Evolutionary conservation across 2,113 vertebrate genomes (phyloP).

Genomic region (Sphyrna mokarran): DNA sequence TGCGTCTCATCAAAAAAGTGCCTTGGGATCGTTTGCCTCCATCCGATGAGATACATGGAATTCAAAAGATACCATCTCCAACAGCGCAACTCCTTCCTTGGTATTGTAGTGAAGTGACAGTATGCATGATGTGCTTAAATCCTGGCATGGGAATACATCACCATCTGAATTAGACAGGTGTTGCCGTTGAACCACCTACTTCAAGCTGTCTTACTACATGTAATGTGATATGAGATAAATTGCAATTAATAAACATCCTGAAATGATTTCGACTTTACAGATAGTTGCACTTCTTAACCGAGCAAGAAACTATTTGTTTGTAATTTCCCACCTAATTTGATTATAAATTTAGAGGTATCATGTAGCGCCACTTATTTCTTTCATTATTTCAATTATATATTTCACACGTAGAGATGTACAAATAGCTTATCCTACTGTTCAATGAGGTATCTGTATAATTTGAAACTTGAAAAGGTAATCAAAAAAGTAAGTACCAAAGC

Average conservation of each 20-base stretch:
- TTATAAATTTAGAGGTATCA: constrained; percentile 3
- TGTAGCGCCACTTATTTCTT: background rate
- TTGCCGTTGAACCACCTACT: background rate
- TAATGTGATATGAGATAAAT: background rate
- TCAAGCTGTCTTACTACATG: background rate
- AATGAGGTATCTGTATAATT: background rate
- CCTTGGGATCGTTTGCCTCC: background rate
- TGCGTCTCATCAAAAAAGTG: background rate
- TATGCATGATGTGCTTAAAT: background rate
- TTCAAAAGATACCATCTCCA: background rate
- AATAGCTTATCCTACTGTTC: constrained; percentile 10
- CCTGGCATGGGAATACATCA: background rate
- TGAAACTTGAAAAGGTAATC: background rate
- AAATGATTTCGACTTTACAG: background rate
- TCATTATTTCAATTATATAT: constrained; percentile 1
- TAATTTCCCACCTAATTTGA: background rate
- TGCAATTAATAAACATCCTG: background rate
- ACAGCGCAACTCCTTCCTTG: background rate
- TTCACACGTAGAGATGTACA: background rate
- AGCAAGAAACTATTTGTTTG: background rate
- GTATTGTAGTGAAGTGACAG: background rate
- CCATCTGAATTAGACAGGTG: background rate
- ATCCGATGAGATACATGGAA: background rate
- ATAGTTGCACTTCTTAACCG: background rate
- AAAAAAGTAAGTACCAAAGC: background rate